phyloP scores from a whole-genome alignment of 2,113 vertebrate species.

The Machaerirhynchus nigripectus region DNA sequence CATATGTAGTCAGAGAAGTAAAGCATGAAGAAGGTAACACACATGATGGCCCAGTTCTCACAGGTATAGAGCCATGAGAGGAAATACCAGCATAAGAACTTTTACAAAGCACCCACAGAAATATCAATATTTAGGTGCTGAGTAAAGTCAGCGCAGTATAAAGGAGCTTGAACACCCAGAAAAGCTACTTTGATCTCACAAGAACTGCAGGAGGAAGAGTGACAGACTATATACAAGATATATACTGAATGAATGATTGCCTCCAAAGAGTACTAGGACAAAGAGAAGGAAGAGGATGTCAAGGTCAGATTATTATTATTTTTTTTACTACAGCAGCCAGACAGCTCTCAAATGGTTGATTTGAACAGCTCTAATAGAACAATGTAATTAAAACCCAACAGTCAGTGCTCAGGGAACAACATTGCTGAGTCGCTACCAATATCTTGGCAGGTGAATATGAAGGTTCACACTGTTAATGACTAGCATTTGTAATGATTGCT shows the following conservation, averaged over 20 bases:
- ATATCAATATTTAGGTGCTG: neutral
- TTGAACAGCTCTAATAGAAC: constrained; percentile 19
- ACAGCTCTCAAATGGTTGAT: neutral
- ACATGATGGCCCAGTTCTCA: neutral
- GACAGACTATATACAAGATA: neutral
- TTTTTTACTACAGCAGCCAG: neutral
- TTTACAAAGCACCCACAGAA: neutral
- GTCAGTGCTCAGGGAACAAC: neutral
- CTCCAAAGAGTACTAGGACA: neutral
- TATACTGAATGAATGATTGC: neutral
- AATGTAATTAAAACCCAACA: constrained; percentile 6
- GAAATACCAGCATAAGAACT: neutral
- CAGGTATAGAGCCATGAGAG: neutral
- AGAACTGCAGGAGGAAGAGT: neutral
- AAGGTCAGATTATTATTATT: neutral
- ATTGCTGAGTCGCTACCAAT: neutral
- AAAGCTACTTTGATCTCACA: neutral
- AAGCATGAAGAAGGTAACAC: neutral
- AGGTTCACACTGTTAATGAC: neutral
- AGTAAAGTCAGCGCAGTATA: neutral
- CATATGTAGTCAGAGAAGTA: neutral
- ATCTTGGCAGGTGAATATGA: constrained; percentile 34
- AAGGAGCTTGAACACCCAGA: neutral
- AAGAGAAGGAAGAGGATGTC: neutral
- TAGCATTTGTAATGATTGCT: constrained; percentile 25